A percentile compares a stretch with the other conserved stretches of the same genome.
These are phyloP conservation scores for Takifugu flavidus DNA, from an alignment of 2,113 vertebrate species.

Conservation along the genomic window DNA sequence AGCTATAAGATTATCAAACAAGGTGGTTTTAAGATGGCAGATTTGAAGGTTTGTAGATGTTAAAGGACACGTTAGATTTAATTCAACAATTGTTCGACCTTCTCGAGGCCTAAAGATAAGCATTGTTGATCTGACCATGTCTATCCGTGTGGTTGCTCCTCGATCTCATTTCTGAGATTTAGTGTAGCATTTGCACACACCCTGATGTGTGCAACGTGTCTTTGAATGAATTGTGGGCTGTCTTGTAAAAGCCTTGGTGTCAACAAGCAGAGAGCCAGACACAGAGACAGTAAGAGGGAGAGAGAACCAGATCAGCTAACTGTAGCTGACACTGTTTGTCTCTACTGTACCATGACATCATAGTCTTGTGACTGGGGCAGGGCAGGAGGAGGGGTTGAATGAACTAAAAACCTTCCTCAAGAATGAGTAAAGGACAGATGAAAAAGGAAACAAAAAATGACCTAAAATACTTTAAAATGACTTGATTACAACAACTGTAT, in stretches of 20 bases:
- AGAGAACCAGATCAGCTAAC: conserved; percentile 34
- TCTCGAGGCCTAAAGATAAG: conserved; percentile 6
- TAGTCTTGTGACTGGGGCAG: conserved; percentile 73
- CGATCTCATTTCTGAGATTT: background rate
- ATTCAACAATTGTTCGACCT: conserved; percentile 10
- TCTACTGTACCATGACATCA: conserved; percentile 64
- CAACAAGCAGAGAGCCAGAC: conserved; percentile 5
- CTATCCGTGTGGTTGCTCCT: background rate
- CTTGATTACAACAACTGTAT: no score
- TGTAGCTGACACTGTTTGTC: conserved; percentile 58
- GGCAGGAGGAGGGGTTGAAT: conserved; percentile 64
- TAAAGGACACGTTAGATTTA: conserved; percentile 28
- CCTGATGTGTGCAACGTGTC: conserved; percentile 8
- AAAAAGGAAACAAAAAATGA: conserved; percentile 24
- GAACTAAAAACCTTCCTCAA: conserved; percentile 51
- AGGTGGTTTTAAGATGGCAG: conserved; percentile 40
- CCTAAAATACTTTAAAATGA: conserved; percentile 9
- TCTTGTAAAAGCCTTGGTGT: conserved; percentile 23
- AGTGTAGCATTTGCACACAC: conserved; percentile 1
- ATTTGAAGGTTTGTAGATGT: conserved; percentile 27
- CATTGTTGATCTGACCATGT: conserved; percentile 7
- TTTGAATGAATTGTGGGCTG: conserved; percentile 17
- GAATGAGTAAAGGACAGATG: conserved; percentile 30
- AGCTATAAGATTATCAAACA: conserved; percentile 66
- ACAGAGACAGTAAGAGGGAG: background rate